Evolutionary conservation across 2,888 invertebrate species (phyloP), one percentile per base, ranked within the genome.

Genomic region (Cryptocephalus primarius): DNA sequence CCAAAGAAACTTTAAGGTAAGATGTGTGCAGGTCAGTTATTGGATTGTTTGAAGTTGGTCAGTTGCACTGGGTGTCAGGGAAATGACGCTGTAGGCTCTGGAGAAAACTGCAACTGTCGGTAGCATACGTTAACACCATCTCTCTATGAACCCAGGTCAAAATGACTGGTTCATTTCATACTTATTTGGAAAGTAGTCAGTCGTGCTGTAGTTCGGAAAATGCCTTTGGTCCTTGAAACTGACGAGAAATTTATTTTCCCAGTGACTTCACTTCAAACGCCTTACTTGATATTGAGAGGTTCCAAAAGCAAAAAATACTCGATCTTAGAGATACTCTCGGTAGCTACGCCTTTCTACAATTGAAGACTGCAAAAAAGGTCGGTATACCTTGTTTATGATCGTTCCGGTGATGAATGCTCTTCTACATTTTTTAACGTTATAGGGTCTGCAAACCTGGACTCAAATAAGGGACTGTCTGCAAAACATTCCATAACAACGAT

Each of bases 361-460:
- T 84, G 46, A 85, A 84, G 72, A 78, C 83, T 53, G 80, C 84
- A 34, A 80, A 79, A 72, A 85, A 84, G 80, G 85, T 85, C 66
- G 53, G 60, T 6, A 4, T 6, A 38, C 11, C 4, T 8, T 9
- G 9, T 8, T 10, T 14, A 39, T n/a, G 3, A 39, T 34, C 33
- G 42, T 31, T 40, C 10, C 33, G n/a, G 12, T 31, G 13, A 22
- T 22, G 13, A 32, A 42, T 32, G 31, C 9, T 39, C 12, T 33
- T 32, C 22, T 42, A 22, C 42, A 8, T 45, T 38, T 44, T 46
- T 9, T 50, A 53, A 53, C 54, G 50, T 72, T 72, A 46, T 72
- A 85, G 85, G 83, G 83, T 53, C 70, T 85, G 40, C 84, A 84
- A 72, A 80, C 83, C 41, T 86, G 85, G 85, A 79, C 78, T 46